Evolutionary conservation across 2,113 vertebrate species (phyloP), one percentile per base, ranked within the genome.

Genomic region (Tragelaphus buxtoni): DNA sequence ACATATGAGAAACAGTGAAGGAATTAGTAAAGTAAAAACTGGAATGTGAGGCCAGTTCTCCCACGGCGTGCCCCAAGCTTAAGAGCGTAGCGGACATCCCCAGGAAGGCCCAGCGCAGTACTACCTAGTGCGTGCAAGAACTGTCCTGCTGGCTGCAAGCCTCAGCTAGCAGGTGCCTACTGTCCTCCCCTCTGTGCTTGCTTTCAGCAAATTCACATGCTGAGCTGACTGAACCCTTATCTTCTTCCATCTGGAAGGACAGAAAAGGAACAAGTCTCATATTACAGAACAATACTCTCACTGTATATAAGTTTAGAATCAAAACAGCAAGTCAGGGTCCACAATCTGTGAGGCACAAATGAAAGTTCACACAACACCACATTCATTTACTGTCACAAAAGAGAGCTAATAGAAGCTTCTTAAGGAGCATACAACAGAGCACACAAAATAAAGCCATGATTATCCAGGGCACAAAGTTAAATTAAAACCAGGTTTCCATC

Each of bases 131-230:
- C 98, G 98, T 97, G 98, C 97, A 98, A 98, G 98, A 98, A 98
- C 98, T 99, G 99, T 98, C 98, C 98, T 98, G 99, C 98, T 98
- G 99, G 98, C 98, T 99, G 99, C 99, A 98, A 98, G 99, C 98
- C 98, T 99, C 99, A 99, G 99, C 99, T 99, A 99, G 99, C 99
- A 99, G 99, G 98, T 99, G 99, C 99, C 99, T 99, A 99, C 98
- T 99, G 99, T 99, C 99, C 99, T 99, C 99, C 99, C 99, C 99
- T 99, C 99, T 99, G 99, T 99, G 99, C 99, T 99, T 98, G 99
- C 99, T 99, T 99, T 99, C 99, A 99, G 99, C 99, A 99, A 99
- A 99, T 99, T 99, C 99, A 99, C 99, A 98, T 99, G 99, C 99
- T 99, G 99, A 99, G 99, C 99, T 98, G 99, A 99, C 98, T 99